These are phyloP conservation scores for Troides aeacus DNA, from an alignment of 2,888 invertebrate species.

Conservation along the genomic window DNA sequence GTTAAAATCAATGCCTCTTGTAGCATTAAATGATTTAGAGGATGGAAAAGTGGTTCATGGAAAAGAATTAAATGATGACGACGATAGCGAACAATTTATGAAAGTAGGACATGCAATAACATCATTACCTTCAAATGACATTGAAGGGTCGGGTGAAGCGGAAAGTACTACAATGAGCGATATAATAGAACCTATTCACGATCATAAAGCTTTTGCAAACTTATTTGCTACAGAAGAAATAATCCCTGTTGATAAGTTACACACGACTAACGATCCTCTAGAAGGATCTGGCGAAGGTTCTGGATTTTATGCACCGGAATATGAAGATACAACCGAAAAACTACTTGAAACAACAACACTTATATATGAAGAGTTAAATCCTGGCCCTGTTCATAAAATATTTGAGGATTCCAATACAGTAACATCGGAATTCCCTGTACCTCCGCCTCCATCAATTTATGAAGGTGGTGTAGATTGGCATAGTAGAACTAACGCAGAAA, in stretches of 20 bases:
- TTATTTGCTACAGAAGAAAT: constrained; percentile 50
- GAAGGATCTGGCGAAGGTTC: constrained; percentile 72
- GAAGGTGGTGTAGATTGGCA: constrained; percentile 61
- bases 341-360: constrained; percentile 50
- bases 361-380: constrained; percentile 49
- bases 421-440: constrained; percentile 62
- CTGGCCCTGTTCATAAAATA: constrained; percentile 49
- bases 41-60: constrained; percentile 65
- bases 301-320: constrained; percentile 45
- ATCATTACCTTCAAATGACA: constrained; percentile 44
- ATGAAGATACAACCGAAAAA: constrained; percentile 38
- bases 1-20: constrained; percentile 63
- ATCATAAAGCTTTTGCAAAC: constrained; percentile 40
- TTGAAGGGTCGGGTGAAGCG: constrained; percentile 69
- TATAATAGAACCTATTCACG: constrained; percentile 45
- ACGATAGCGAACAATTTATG: constrained; percentile 65
- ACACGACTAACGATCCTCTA: constrained; percentile 55
- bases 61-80: constrained; percentile 54
- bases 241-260: constrained; percentile 46
- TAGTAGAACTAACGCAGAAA: constrained; percentile 42
- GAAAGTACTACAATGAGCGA: constrained; percentile 71
- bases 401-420: constrained; percentile 48
- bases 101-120: constrained; percentile 54
- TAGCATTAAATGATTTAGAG: constrained; percentile 61
- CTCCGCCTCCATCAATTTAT: constrained; percentile 53